A percentile compares a stretch with the other conserved stretches of the same genome.
Evolutionary conservation across 2,888 invertebrate genomes (phyloP).

Genomic region (Polietes domitor): DNA sequence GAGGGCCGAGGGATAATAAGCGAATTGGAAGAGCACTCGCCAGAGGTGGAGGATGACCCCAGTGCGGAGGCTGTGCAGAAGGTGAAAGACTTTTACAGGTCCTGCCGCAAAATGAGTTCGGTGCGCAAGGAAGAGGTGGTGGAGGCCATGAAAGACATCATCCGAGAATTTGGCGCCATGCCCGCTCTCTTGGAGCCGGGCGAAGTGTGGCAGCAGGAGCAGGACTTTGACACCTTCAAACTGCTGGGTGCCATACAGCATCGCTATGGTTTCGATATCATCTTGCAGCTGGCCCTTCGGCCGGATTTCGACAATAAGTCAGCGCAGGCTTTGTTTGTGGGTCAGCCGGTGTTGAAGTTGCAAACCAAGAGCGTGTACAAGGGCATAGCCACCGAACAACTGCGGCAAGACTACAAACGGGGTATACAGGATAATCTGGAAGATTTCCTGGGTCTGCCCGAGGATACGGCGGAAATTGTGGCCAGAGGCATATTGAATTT

Average conservation of each 20-base stretch:
- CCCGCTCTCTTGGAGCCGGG: conserved; percentile 70
- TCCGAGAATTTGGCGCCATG: conserved; percentile 74
- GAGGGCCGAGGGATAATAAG: conserved; percentile 65
- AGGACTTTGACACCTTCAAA: conserved; percentile 74
- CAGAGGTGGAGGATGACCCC: conserved; percentile 48
- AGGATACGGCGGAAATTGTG: conserved; percentile 64
- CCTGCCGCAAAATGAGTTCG: conserved; percentile 72
- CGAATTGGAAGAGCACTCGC: conserved; percentile 67
- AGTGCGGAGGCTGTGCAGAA: conserved; percentile 61
- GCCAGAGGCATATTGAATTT: conserved; percentile 73
- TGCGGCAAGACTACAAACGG: conserved; percentile 61
- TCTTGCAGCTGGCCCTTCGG: conserved; percentile 71
- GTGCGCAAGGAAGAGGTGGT: conserved; percentile 61
- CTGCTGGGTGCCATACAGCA: conserved; percentile 74
- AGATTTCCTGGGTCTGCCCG: conserved; percentile 70
- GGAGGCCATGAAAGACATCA: conserved; percentile 69
- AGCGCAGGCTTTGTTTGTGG: conserved; percentile 72
- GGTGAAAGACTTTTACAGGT: conserved; percentile 76
- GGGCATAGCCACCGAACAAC: conserved; percentile 62
- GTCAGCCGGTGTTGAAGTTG: conserved; percentile 72
- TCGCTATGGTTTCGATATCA: conserved; percentile 75
- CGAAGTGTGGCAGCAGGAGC: conserved; percentile 66
- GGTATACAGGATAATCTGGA: conserved; percentile 68
- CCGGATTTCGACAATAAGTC: conserved; percentile 70
- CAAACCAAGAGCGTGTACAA: conserved; percentile 68